Evolutionary conservation across 92 coral and sea anemone genomes (phyloP), one percentile per base, ranked within the genome.

Genomic region (Actinostola sp.): DNA sequence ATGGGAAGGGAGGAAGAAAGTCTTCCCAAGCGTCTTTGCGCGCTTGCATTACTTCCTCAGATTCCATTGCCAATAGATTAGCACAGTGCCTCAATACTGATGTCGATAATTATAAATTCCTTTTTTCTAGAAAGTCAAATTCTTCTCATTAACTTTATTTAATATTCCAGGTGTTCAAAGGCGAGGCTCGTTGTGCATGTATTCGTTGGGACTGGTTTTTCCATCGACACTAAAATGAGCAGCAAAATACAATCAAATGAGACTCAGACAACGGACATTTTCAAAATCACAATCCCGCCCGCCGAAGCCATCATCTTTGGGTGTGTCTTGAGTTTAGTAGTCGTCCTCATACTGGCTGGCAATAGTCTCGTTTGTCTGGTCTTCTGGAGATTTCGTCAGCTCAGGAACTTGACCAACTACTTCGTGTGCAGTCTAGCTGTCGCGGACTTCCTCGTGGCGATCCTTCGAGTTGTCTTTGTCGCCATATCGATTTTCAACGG

Each of bases 321-420:
- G 23, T 33, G 79, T 23, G 63, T 61, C 35, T 51, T 92, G 29
- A 60, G 78, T 14, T 7, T 86, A 24, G 53, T 92, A 1, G 80
- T 71, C 26, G 26, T 66, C 41, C 25, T 89, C 10, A 89, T 91
- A 29, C 75, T 86, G 30, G 55, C 84, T 31, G 97, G 97, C 51
- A 92, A 92, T 79, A 77, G 92, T 14, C 83, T 89, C 20, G 97
- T 92, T 12, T 90, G 94, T 52, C 62, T 89, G 14, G 92, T 91
- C 3, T 77, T 91, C 71, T 86, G 94, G 90, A 78, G 92, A 77
- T 92, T 89, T 55, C 82, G 92, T 68, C 82, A 87, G 73, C 80
- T 92, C 9, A 62, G 97, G 34, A 86, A 45, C 81, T 45, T 92
- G 39, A 90, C 97, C 8, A 92, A 92, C 84, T 92, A 92, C 76